Percentiles rank a stretch among this genome's conserved stretches.
These are phyloP conservation scores for Drosophila algonquin DNA, from an alignment of 2,888 invertebrate genomes.

Conservation along the genomic window DNA sequence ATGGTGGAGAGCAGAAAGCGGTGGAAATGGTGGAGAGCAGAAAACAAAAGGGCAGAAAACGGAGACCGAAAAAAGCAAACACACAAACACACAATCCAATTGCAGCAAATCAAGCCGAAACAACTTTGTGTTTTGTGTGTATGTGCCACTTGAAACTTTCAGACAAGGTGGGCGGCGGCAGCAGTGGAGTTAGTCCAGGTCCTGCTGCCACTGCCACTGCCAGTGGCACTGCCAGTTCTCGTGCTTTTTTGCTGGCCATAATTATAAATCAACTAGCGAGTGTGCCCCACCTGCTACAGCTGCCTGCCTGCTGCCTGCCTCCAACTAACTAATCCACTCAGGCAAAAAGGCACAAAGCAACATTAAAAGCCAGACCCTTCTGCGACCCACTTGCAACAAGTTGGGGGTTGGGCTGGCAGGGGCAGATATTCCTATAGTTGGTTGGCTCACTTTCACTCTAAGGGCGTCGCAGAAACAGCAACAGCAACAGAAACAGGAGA, in stretches of 20 bases:
- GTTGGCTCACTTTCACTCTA: slow-evolving; percentile 67
- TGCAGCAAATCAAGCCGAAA: slow-evolving; percentile 47
- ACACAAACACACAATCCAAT: slow-evolving; percentile 27
- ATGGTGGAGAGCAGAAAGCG: neutral
- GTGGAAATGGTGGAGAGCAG: neutral
- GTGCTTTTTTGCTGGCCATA: slow-evolving; percentile 47
- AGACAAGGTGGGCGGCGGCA: slow-evolving; percentile 30
- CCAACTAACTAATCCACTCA: slow-evolving; percentile 71
- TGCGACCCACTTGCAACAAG: slow-evolving; percentile 77
- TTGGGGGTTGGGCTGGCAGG: slow-evolving; percentile 25
- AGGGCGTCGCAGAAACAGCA: slow-evolving; percentile 34
- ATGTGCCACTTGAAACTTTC: slow-evolving; percentile 45
- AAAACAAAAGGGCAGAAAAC: neutral
- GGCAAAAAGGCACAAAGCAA: slow-evolving; percentile 55
- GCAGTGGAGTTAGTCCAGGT: slow-evolving; percentile 30
- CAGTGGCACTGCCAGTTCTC: neutral
- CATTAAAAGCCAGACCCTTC: slow-evolving; percentile 50
- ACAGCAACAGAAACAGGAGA: slow-evolving; percentile 25
- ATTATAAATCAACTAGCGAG: slow-evolving; percentile 75
- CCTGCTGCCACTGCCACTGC: slow-evolving; percentile 2
- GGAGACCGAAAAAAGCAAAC: slow-evolving; percentile 9
- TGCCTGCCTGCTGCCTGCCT: slow-evolving; percentile 32
- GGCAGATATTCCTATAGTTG: slow-evolving; percentile 36
- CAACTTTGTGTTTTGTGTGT: slow-evolving; percentile 31
- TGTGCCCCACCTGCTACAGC: slow-evolving; percentile 42